These are phyloP conservation scores for Sminthurinus aureus DNA, from an alignment of 2,888 invertebrate genomes.

Conservation along the genomic window DNA sequence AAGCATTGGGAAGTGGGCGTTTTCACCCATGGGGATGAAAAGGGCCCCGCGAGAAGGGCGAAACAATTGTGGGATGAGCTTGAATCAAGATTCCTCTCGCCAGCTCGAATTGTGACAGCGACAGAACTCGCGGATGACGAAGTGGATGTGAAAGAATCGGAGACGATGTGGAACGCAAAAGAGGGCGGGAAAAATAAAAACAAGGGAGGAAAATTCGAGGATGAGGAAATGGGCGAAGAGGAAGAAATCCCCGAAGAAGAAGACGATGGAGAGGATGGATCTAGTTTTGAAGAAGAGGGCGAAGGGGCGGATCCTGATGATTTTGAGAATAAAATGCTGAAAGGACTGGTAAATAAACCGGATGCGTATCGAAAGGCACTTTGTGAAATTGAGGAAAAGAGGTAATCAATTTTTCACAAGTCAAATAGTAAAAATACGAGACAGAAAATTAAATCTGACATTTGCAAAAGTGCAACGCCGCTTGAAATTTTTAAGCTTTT, in stretches of 20 bases:
- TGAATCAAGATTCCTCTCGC: constrained; percentile 44
- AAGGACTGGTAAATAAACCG: constrained; percentile 43
- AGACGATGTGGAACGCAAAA: constrained; percentile 13
- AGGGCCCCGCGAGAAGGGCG: constrained; percentile 22
- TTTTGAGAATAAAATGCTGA: constrained; percentile 2
- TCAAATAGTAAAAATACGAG: no score
- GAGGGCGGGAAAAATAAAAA: constrained; percentile 61
- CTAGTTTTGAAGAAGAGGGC: constrained; percentile 61
- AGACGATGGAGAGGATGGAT: constrained; percentile 65
- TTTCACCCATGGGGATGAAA: constrained; percentile 39
- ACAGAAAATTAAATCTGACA: no score
- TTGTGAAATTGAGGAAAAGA: constrained; percentile 51
- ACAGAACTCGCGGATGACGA: constrained; percentile 48
- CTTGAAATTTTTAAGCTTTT: no score
- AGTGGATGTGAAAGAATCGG: constrained; percentile 35
- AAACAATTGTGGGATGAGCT: constrained; percentile 45
- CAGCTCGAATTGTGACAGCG: constrained; percentile 40
- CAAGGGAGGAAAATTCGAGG: constrained; percentile 63
- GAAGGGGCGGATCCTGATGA: constrained; percentile 29
- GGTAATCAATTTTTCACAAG: no score
- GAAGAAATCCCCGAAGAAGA: constrained; percentile 66
- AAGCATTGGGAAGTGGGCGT: constrained; percentile 51
- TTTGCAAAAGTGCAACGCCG: no score
- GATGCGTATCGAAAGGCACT: constrained; percentile 45
- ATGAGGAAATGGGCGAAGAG: constrained; percentile 66